phyloP scores from a whole-genome alignment of 2,888 invertebrate genomes.

The Standfussiana lucernea region DNA sequence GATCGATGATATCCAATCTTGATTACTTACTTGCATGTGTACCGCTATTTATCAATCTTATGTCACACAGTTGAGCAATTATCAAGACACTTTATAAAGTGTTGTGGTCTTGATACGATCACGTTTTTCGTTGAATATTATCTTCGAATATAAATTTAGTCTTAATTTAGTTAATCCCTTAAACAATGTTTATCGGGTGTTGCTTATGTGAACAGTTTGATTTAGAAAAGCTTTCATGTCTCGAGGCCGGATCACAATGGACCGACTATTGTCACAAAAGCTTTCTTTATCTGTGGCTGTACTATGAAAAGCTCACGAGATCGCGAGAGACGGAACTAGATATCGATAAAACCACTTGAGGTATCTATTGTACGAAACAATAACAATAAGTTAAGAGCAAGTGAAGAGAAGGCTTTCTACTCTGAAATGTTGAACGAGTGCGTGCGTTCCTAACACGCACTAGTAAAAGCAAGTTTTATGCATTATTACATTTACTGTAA shows the following conservation, averaged over 20 bases:
- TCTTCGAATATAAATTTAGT: not conserved
- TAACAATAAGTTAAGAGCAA: constrained; percentile 75
- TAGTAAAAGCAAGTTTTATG: constrained; percentile 82
- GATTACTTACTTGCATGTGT: constrained; percentile 48
- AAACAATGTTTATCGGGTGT: not conserved
- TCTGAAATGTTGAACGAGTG: constrained; percentile 59
- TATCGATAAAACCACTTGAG: constrained; percentile 68
- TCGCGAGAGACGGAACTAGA: constrained; percentile 50
- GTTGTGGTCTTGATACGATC: constrained; percentile 23
- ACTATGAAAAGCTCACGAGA: constrained; percentile 65
- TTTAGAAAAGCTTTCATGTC: not conserved
- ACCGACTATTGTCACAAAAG: constrained; percentile 37
- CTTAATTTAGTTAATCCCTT: not conserved
- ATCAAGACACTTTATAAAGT: constrained; percentile 39
- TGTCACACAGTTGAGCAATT: constrained; percentile 48
- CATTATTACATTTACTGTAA: constrained; percentile 83
- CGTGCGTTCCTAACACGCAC: constrained; percentile 68
- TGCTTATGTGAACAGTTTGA: not conserved
- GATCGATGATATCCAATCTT: constrained; percentile 53
- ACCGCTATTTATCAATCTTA: constrained; percentile 54
- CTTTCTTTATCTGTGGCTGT: constrained; percentile 63
- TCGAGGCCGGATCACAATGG: not conserved
- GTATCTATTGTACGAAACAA: constrained; percentile 75
- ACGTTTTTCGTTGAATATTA: not conserved
- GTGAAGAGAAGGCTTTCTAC: constrained; percentile 78